Evolutionary conservation across 2,113 vertebrate species (phyloP).

Genomic region (Noctilio leporinus): DNA sequence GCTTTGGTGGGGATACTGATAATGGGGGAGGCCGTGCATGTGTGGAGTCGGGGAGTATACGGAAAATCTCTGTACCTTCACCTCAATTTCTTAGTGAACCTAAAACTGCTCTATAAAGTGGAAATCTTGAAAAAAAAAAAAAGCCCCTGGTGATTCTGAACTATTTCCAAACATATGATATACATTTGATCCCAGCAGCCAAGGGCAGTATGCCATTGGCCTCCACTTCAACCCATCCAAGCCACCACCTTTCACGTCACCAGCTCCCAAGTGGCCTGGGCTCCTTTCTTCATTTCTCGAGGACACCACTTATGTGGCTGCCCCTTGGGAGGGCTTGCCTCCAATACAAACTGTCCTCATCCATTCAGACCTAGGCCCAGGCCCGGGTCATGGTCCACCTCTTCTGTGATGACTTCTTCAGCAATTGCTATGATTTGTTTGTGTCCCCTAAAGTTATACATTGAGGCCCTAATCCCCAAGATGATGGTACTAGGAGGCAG

Average conservation of each 20-base stretch:
- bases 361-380: background rate
- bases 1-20: background rate
- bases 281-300: background rate
- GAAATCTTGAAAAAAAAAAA: background rate
- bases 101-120: background rate
- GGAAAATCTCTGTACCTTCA: background rate
- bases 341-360: background rate
- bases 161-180: background rate
- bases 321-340: too few species aligned
- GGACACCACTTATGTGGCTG: background rate
- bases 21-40: background rate
- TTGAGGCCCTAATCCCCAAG: background rate
- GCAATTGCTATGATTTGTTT: background rate
- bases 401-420: background rate
- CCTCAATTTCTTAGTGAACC: background rate
- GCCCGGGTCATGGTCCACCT: background rate
- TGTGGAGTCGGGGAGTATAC: accelerated
- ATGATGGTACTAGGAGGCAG: background rate
- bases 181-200: background rate
- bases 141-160: background rate
- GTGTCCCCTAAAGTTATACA: background rate
- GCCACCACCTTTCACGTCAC: background rate
- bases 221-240: background rate
- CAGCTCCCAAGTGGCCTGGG: background rate
- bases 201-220: background rate